A percentile compares a stretch with the other conserved stretches of the same genome.
phyloP scores from a whole-genome alignment of 1,140 invertebrate species.

The Parasteatoda tepidariorum region DNA sequence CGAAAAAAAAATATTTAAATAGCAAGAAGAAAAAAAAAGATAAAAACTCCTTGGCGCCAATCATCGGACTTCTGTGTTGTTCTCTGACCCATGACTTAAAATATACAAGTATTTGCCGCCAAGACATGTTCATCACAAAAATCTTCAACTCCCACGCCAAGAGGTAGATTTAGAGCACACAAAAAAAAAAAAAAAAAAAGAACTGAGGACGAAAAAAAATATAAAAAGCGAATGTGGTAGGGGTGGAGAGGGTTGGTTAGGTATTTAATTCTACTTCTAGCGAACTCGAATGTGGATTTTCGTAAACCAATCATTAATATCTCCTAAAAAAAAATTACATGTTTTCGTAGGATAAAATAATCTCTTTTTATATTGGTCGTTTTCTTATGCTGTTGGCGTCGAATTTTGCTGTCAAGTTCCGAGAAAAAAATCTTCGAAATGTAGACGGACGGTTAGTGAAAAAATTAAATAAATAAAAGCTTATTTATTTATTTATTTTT shows the following conservation, averaged over 20 bases:
- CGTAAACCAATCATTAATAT: conserved; percentile 21
- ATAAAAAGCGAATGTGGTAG: not conserved
- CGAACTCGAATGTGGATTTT: not conserved
- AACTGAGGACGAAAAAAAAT: not conserved
- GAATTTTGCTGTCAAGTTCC: not conserved
- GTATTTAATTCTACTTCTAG: not conserved
- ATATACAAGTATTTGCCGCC: not conserved
- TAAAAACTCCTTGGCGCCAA: too few species aligned
- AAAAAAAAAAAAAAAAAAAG: not conserved
- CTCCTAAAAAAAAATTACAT: conserved; percentile 10
- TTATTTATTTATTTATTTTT: too few species aligned
- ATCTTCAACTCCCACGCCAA: not conserved
- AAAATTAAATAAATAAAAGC: conserved; percentile 4
- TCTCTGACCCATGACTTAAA: not conserved
- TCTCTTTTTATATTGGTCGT: not conserved
- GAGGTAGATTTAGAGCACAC: too few species aligned
- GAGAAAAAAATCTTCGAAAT: not conserved
- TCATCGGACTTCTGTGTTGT: not conserved
- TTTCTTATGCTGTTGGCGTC: not conserved
- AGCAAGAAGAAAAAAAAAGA: too few species aligned
- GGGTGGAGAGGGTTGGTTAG: not conserved
- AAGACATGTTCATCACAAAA: not conserved
- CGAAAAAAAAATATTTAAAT: not conserved
- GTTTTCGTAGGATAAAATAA: not conserved
- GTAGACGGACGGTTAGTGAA: not conserved